phyloP scores from a whole-genome alignment of 2,113 vertebrate genomes.

The Cottus gobio region DNA sequence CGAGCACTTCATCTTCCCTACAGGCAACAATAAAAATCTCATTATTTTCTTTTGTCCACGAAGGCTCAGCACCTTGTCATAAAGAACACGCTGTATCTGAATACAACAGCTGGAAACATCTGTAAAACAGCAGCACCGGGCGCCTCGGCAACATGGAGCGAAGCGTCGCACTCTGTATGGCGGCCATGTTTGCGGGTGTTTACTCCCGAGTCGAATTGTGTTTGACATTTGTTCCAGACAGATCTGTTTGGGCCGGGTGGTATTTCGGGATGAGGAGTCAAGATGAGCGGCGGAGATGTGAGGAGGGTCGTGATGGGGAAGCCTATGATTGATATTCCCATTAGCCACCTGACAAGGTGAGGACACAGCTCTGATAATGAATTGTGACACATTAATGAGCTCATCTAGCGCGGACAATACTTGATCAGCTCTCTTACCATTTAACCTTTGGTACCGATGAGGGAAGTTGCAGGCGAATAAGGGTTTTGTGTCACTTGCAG shows the following conservation, averaged over 20 bases:
- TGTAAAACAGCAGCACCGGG: background rate
- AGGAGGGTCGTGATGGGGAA: conserved; percentile 66
- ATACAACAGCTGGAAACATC: conserved; percentile 26
- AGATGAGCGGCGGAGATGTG: conserved; percentile 53
- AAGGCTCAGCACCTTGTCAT: conserved; percentile 15
- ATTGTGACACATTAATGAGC: conserved; percentile 87
- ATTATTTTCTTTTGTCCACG: conserved; percentile 16
- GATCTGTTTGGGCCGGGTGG: conserved; percentile 64
- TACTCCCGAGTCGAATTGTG: conserved; percentile 57
- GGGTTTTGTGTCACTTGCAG: conserved; percentile 46
- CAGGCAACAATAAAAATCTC: conserved; percentile 8
- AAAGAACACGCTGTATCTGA: background rate
- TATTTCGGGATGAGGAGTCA: conserved; percentile 73
- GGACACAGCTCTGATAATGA: conserved; percentile 80
- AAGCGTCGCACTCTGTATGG: conserved; percentile 36
- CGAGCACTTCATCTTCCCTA: background rate
- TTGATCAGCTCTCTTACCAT: conserved; percentile 73
- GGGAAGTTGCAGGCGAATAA: conserved; percentile 61
- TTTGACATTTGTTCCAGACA: conserved; percentile 75
- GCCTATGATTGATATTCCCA: conserved; percentile 86
- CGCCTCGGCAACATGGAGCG: background rate
- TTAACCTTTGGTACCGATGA: conserved; percentile 75
- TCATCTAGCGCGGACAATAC: conserved; percentile 80
- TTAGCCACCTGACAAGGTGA: conserved; percentile 83
- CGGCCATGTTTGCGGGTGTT: conserved; percentile 63